These are phyloP conservation scores for Yponomeuta plumbellus DNA, from an alignment of 2,888 invertebrate species.

Conservation along the genomic window DNA sequence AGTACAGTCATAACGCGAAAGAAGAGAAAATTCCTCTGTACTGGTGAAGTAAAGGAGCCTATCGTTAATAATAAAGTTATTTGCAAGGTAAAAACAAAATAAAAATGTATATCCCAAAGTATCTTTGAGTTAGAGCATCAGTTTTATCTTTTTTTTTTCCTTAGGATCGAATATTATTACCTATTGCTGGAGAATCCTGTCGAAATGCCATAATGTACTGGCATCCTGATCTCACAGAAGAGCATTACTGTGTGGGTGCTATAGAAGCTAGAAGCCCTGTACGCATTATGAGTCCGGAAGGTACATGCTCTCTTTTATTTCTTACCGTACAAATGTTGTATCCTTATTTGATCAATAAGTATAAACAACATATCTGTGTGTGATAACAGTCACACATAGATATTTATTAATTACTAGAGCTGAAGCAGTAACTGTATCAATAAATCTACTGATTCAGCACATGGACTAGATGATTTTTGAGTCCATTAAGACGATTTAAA, in stretches of 20 bases:
- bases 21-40: slow-evolving; percentile 68
- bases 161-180: slow-evolving; percentile 63
- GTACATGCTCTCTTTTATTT: slow-evolving; percentile 29
- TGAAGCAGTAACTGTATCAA: no score
- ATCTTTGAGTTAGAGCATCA: neutral
- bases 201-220: slow-evolving; percentile 71
- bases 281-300: slow-evolving; percentile 63
- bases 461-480: no score
- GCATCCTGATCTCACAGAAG: slow-evolving; percentile 66
- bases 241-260: slow-evolving; percentile 68
- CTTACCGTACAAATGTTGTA: no score
- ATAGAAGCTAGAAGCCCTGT: slow-evolving; percentile 61
- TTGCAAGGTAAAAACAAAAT: slow-evolving; percentile 49
- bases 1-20: slow-evolving; percentile 68
- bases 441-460: no score
- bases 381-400: no score
- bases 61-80: slow-evolving; percentile 71
- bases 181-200: slow-evolving; percentile 64
- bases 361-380: no score
- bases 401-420: no score
- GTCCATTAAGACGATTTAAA: no score
- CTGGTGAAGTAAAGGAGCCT: slow-evolving; percentile 68
- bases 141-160: slow-evolving; percentile 14
- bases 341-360: no score
- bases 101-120: neutral